These are phyloP conservation scores for Nipponacmea schrenckii DNA, from an alignment of 2,888 invertebrate species.

Conservation along the genomic window DNA sequence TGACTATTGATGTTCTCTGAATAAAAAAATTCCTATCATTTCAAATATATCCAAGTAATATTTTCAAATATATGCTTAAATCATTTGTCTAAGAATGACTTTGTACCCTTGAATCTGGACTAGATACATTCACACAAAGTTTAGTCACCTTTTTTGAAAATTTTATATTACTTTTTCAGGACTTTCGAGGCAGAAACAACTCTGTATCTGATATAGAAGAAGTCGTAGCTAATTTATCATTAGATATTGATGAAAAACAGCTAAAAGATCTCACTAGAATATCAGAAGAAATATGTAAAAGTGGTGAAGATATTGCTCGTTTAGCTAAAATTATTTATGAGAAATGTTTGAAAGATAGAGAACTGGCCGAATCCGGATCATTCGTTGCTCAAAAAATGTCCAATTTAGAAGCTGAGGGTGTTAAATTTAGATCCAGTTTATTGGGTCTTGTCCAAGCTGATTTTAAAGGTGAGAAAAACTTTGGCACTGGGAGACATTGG, in stretches of 20 bases:
- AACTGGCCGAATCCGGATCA: conserved; percentile 51
- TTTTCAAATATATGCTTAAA: no score
- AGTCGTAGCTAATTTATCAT: conserved; percentile 33
- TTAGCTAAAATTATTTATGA: conserved; percentile 41
- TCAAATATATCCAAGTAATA: no score
- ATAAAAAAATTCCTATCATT: no score
- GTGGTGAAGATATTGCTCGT: conserved; percentile 34
- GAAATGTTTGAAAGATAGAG: conserved; percentile 44
- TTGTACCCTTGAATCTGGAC: no score
- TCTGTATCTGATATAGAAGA: conserved; percentile 30
- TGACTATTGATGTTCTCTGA: no score
- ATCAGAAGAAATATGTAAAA: conserved; percentile 28
- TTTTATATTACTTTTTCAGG: no score
- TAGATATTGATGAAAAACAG: conserved; percentile 40
- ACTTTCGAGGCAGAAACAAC: conserved; percentile 21
- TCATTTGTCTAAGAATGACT: no score
- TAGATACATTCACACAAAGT: no score
- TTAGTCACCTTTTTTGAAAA: no score
- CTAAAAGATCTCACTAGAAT: conserved; percentile 37
- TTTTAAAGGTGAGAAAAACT: conserved; percentile 48
- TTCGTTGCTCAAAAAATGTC: conserved; percentile 50
- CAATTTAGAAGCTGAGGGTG: conserved; percentile 44
- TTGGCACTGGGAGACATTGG: no score
- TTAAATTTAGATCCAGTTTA: conserved; percentile 48
- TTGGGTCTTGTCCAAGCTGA: conserved; percentile 52